Base-by-base conservation (phyloP, 2,888 invertebrate species). In the Apocheima hispidaria region DNA sequence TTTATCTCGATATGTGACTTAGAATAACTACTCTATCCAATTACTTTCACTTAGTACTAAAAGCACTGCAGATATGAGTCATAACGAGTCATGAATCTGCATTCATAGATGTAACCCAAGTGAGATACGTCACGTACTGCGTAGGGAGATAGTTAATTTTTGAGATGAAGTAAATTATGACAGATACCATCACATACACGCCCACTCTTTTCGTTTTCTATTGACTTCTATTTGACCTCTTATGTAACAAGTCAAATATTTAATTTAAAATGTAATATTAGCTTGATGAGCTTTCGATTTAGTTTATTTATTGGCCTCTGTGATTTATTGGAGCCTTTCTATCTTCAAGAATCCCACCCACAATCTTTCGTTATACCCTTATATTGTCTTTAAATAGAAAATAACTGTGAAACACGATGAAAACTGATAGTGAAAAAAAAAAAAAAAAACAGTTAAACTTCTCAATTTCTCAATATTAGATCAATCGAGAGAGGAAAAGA, bases 61-160 rank as follows among this genome's bases (percentile, higher is more conserved):
- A 63, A 54, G 36, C 61, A 43, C 56, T 23, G 4, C 16, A 38
- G 60, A 58, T 68, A 69, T 49, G 52, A 44, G 62, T 49, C 33
- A 63, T 63, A 63, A 65, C 18, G 30, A 46, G 62, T 49, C 33
- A 63, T 63, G 62, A 65, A 12, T 30, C 28, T 28, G 18, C 18
- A 38, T 46, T 44, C 38, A 53, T 41, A 70, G 63, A 68, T 69
- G 36, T 51, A 63, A 71, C 30, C 18, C 35, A 38, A 57, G 46
- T 43, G 30, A 59, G 55, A 51, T 51, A 51, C 21, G 21, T 57
- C 66, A 66, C 50, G 63, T 59, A 56, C 36, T 38, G 65, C 60
- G 70, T 73, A 65, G 70, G 70, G 40, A 51, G 69, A 40, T 55
- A 55, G 65, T 69, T 70, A 70, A 70, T 69, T 68, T 61, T 60